Evolutionary conservation across 2,113 vertebrate species (phyloP), one percentile per base, ranked within the genome.

Genomic region (Pseudopipra pipra): DNA sequence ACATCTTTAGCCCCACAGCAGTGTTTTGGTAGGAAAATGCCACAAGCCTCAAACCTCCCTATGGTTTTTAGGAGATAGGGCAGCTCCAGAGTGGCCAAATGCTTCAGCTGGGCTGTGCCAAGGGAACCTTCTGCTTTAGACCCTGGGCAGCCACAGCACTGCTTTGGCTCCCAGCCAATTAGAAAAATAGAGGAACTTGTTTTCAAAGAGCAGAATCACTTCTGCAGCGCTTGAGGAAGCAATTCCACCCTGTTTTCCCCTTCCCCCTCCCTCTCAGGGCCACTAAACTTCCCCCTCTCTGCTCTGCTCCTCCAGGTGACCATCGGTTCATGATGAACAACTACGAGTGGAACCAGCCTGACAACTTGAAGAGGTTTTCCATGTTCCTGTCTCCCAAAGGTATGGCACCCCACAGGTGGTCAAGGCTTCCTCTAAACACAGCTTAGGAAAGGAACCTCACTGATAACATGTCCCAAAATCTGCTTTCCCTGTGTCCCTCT

Each of bases 381-480:
- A 98, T 98, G 97, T 98, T 98, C 96, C 97, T 98, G 94, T 96
- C 95, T 20, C 97, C 98, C 87, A 98, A 98, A 97, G 97, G 98
- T 98, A 97, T 1, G 8, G 33, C 54, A 92, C 6, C 86, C 89
- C 63, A 4, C 20, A 9, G 25, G 12, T 25, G 46, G n/a, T 4
- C 58, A 41, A 41, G 55, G 35, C 28, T 86, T 67, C 70, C 68
- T 74, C 33, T 52, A 59, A 63, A 68, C 30, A 63, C 65, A 74
- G 35, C 65, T 24, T 5, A 16, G 47, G 8, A 47, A 44, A 95
- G 19, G 17, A 43, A 8, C 16, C 25, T 25, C 43, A 8, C 13
- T 23, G 15, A 19, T 9, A 4, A 17, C 54, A 20, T 28, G 9
- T 14, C 76, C 56, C 44, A 2, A 43, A 14, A 59, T 61, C 37